Evolutionary conservation across 2,888 invertebrate genomes (phyloP), one percentile per base, ranked within the genome.

Genomic region (Drosophila tanythrix): DNA sequence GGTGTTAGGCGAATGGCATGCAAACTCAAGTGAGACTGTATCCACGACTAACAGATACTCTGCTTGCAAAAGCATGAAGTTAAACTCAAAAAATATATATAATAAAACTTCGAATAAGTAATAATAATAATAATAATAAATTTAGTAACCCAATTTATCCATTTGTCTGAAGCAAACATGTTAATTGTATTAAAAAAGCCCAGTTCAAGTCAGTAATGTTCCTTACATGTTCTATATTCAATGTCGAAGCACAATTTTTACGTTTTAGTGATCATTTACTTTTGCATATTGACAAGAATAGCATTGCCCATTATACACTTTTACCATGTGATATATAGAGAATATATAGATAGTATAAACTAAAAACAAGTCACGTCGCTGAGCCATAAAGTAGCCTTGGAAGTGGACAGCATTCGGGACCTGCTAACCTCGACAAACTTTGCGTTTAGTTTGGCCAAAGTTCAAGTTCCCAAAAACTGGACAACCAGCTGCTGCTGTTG

Each of bases 361-460:
- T 66, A 66, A 82, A 46, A 82, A 79, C 80, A 76, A 79, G 89
- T 89, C 89, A 89, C 91, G 89, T 91, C 62, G 72, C 36, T 76
- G 69, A 55, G 61, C 81, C 78, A 83, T 86, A 81, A 83, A 90
- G 62, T 83, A 81, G 76, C 77, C 69, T 35, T 66, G 62, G 10
- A 71, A 72, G 63, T 70, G 59, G 59, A 70, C 66, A 61, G 55
- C 79, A 61, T 60, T 58, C 56, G 57, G 62, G 58, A 61, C 70
- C 51, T 53, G 43, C 51, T 66, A 70, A 71, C 69, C 74, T 71
- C 70, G 59, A 48, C 38, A 60, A 83, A 88, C 86, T 83, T 88
- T 83, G 46, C 62, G 65, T 57, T 78, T 62, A 83, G 83, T 82
- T 82, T 72, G 52, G 60, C 57, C 71, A 84, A 79, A 83, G 80